Evolutionary conservation across 2,113 vertebrate species (phyloP).

Genomic region (Hemichromis elongatus): DNA sequence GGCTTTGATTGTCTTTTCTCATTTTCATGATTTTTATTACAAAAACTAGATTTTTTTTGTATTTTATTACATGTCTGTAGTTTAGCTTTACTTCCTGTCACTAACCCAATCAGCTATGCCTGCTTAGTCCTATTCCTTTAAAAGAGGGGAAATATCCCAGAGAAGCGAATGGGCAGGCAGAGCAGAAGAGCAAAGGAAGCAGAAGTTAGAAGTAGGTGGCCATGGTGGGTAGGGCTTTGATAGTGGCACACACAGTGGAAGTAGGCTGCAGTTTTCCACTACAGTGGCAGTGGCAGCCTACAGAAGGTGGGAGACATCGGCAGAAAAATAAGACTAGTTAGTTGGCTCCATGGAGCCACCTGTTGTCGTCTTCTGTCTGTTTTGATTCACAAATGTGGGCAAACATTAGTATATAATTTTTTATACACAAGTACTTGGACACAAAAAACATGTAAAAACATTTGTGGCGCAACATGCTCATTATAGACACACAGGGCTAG

Average conservation of each 20-base stretch:
- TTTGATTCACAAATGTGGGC: not conserved
- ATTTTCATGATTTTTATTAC: not conserved
- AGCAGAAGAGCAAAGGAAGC: not conserved
- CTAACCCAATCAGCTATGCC: not conserved
- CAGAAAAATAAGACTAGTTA: not conserved
- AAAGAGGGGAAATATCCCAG: not conserved
- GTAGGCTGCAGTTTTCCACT: not conserved
- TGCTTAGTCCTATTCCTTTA: not conserved
- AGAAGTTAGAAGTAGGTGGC: not conserved
- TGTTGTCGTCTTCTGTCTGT: not conserved
- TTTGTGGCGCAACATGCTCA: not conserved
- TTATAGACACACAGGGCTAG: not conserved
- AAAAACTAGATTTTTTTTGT: not conserved
- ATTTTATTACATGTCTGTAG: not conserved
- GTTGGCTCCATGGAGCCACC: not conserved
- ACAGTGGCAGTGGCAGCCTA: not conserved
- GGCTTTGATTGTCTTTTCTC: not conserved
- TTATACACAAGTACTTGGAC: not conserved
- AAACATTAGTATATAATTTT: not conserved
- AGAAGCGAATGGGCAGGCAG: not conserved
- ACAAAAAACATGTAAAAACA: not conserved
- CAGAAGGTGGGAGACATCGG: not conserved
- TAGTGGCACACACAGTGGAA: not conserved
- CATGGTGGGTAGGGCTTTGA: not conserved
- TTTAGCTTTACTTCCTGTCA: not conserved